Percentiles rank a stretch among this genome's conserved stretches.
These are phyloP conservation scores for Cyanoramphus novaezelandiae DNA, from an alignment of 2,113 vertebrate genomes.

Conservation along the genomic window DNA sequence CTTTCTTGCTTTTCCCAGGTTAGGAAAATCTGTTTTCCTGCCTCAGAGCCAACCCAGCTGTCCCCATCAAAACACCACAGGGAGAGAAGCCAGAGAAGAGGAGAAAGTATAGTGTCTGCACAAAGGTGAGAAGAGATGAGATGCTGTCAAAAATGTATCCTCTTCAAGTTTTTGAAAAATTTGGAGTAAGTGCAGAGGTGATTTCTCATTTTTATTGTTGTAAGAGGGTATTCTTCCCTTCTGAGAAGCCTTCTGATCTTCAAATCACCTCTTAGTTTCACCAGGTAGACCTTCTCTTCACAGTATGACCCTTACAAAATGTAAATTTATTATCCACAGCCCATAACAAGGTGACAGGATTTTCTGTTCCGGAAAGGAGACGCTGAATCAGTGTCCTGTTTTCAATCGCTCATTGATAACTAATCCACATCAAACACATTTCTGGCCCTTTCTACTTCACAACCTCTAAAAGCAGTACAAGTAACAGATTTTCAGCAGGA, in stretches of 20 bases:
- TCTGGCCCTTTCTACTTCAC: neutral
- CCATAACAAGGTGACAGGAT: neutral
- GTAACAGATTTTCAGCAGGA: neutral
- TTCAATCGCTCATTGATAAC: neutral
- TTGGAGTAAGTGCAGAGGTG: neutral
- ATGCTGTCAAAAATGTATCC: neutral
- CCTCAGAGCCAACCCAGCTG: neutral
- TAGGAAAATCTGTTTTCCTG: neutral
- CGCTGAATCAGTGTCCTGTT: neutral
- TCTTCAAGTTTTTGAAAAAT: neutral
- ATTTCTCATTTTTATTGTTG: neutral
- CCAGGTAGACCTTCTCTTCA: neutral
- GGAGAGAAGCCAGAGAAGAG: neutral
- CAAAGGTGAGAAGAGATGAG: accelerated
- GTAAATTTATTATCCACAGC: neutral
- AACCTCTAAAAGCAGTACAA: neutral
- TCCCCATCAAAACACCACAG: neutral
- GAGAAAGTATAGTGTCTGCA: accelerated
- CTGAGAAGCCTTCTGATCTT: neutral
- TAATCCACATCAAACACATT: neutral
- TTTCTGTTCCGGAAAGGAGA: neutral
- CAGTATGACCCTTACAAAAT: neutral
- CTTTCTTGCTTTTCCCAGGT: neutral
- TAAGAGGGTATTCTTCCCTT: neutral
- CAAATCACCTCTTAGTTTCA: neutral